Evolutionary conservation across 2,888 invertebrate species (phyloP), one percentile per base, ranked within the genome.

Genomic region (Acanthoscelides obtectus): DNA sequence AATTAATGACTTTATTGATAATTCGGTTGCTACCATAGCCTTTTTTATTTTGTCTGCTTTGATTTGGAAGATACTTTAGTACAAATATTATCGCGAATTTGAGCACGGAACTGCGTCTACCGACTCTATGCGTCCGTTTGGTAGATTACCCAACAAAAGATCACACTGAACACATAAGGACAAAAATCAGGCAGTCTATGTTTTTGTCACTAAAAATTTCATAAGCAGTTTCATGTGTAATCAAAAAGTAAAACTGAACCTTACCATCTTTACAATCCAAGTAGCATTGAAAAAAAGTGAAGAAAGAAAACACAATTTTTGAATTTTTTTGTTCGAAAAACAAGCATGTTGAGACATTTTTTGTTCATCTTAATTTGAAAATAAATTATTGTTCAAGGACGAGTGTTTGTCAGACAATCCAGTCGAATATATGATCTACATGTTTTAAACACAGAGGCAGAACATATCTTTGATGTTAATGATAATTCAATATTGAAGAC

Each of bases 211-310:
- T 77, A 79, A 75, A 71, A 22, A 20, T 66, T 66, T 20, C 20
- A 66, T 21, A 66, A 22, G 66, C 20, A 66, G 20, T 66, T 66
- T n/a, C 21, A 66, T 21, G 66, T 22, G 22, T 21, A 66, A 66
- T 66, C 22, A 22, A 66, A 66, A 66, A 66, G 66, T 76, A 80
- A 84, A 85, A 82, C 81, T 83, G 84, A 85, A 85, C 80, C 86
- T 86, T 86, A 86, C 86, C 86, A 85, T 86, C 86, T 86, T 83
- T 78, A 66, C 79, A 78, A 81, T 84, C 84, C 85, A 85, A 84
- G 84, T 84, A 84, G 85, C 85, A 85, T 83, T 82, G 82, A 80
- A 83, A 81, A 81, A 77, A 76, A 69, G 74, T 76, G 22, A 79
- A 79, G 77, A 81, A 80, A 81, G 76, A 68, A 80, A 78, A 79